These are phyloP conservation scores for Notiomystis cincta DNA, from an alignment of 2,113 vertebrate genomes.

Conservation along the genomic window DNA sequence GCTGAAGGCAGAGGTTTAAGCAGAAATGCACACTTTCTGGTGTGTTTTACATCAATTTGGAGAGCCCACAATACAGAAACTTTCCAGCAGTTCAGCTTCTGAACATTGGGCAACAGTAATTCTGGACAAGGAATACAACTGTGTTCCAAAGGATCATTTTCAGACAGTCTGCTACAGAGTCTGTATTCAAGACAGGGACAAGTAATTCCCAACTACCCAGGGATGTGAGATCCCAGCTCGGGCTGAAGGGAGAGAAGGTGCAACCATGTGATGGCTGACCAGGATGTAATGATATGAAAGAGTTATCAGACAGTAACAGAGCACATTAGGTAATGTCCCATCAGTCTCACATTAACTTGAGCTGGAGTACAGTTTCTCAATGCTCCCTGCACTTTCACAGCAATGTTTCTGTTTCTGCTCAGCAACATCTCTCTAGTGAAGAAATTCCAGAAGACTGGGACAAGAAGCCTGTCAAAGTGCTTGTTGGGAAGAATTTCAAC, in stretches of 20 bases:
- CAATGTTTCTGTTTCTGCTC: conserved; percentile 28
- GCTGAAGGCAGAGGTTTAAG: not conserved
- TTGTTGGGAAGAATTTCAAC: conserved; percentile 88
- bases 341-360: not conserved
- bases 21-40: not conserved
- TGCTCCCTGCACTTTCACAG: not conserved
- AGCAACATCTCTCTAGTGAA: conserved; percentile 86
- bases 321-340: not conserved
- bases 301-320: not conserved
- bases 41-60: not conserved
- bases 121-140: not conserved
- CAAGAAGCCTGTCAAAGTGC: conserved; percentile 81
- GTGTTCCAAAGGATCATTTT: not conserved
- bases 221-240: not conserved
- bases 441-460: conserved; percentile 87
- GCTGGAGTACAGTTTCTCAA: not conserved
- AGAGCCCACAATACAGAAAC: not conserved
- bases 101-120: not conserved
- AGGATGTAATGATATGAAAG: not conserved
- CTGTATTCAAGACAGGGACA: not conserved
- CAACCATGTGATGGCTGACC: not conserved
- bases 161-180: not conserved
- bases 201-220: not conserved
- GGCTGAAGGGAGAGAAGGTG: not conserved
- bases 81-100: not conserved